These are phyloP conservation scores for Microctenopoma lineatum DNA, from an alignment of 2,797 vertebrate genomes.

Conservation along the genomic window DNA sequence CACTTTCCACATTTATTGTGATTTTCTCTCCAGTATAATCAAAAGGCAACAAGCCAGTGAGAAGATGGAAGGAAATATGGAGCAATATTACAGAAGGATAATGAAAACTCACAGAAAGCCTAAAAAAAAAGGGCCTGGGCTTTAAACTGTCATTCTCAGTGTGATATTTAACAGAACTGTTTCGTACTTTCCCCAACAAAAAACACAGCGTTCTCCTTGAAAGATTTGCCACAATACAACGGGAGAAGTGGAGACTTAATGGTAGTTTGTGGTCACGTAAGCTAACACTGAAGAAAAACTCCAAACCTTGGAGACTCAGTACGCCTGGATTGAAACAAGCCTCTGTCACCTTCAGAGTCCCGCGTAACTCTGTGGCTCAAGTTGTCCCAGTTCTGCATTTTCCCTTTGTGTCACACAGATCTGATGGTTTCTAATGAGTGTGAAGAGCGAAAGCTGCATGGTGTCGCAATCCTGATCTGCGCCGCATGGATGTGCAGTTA, in stretches of 20 bases:
- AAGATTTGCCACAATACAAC: background rate
- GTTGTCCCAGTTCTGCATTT: constrained; percentile 38
- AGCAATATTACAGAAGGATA: constrained; percentile 45
- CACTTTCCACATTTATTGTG: constrained; percentile 59
- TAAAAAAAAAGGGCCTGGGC: background rate
- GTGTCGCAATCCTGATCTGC: constrained; percentile 31
- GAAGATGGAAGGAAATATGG: constrained; percentile 42
- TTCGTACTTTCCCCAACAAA: background rate
- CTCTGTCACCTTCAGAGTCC: constrained; percentile 1
- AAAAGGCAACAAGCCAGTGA: constrained; percentile 55
- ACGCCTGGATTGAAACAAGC: background rate
- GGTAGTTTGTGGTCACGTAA: background rate
- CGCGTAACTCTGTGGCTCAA: background rate
- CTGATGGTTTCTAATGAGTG: constrained; percentile 49
- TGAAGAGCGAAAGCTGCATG: constrained; percentile 42
- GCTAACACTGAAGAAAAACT: background rate
- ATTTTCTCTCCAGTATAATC: constrained; percentile 63
- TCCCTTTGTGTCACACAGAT: constrained; percentile 32
- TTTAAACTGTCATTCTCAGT: constrained; percentile 5
- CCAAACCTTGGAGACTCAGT: background rate
- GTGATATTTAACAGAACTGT: background rate
- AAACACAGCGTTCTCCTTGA: background rate
- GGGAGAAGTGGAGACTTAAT: background rate
- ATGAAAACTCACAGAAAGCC: constrained; percentile 49
- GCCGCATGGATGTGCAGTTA: constrained; percentile 11